These are phyloP conservation scores for Cryptoleucopteryx plumbea DNA, from an alignment of 2,113 vertebrate species.

Conservation along the genomic window DNA sequence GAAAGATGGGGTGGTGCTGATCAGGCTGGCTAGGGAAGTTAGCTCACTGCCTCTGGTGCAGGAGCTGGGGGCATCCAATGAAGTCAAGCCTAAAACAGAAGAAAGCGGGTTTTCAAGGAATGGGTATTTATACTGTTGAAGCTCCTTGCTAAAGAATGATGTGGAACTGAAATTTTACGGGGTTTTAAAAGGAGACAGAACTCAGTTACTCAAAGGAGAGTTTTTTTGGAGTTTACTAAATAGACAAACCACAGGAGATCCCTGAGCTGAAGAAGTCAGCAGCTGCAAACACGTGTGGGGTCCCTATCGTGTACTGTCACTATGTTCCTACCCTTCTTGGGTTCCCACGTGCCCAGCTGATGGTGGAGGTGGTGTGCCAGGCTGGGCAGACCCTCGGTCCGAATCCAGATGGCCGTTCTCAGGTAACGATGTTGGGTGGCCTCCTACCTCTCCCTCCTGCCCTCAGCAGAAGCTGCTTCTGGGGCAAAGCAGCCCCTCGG, in stretches of 20 bases:
- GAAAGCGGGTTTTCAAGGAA: background rate
- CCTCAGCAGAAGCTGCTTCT: background rate
- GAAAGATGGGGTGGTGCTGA: background rate
- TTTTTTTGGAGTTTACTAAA: background rate
- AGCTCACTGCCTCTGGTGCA: background rate
- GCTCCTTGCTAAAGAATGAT: background rate
- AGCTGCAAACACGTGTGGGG: fast-evolving
- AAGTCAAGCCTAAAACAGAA: background rate
- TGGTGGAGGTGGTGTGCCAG: background rate
- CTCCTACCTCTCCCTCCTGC: background rate
- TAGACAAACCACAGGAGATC: background rate
- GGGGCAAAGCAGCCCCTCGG: too few relatives aligned
- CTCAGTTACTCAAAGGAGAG: too few relatives aligned
- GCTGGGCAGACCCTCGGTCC: background rate
- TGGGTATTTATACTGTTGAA: background rate
- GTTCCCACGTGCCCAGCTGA: background rate
- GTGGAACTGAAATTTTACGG: background rate
- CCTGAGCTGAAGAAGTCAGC: background rate
- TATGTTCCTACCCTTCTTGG: background rate
- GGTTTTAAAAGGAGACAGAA: background rate
- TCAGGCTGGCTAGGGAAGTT: background rate
- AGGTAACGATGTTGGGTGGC: too few relatives aligned
- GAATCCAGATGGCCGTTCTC: background rate
- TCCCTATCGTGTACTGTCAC: too few relatives aligned
- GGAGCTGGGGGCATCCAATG: background rate